Evolutionary conservation across 2,888 invertebrate species (phyloP), one percentile per base, ranked within the genome.

Genomic region (Cosmia trapezina): DNA sequence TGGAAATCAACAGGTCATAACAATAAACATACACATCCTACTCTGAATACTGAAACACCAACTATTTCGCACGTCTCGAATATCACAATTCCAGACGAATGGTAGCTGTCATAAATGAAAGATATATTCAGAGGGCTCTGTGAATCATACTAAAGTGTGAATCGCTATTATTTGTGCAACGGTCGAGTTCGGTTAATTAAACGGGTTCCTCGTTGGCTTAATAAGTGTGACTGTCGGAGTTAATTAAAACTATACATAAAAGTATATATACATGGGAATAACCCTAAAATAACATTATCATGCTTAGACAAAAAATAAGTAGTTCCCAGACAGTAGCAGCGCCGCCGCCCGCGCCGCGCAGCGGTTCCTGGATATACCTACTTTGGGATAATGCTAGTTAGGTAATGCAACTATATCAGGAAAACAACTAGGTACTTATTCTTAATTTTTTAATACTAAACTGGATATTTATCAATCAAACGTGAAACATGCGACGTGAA

Each of bases 61-160:
- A 43, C 14, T 53, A 62, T 43, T 73, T 64, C 19, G 54, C 65
- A 37, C 47, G 22, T 70, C 54, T 69, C 17, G 49, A 37, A 68
- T 70, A 67, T 70, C 63, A 57, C 47, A 22, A 64, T 61, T 61
- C 41, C 56, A 54, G 45, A 60, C 53, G 37, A 70, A 28, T 66
- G 43, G 56, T 59, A 54, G 68, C 69, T 66, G 56, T 66, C 73
- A 66, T 56, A 53, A 68, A 47, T 63, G 57, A 51, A 45, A 57
- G 45, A 37, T 37, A 6, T 37, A 73, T 65, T 64, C 56, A 70
- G 62, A 67, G 37, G 28, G 37, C 45, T 53, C 53, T 75, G 54
- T 76, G 75, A 83, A 80, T 83, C 69, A 77, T 70, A 56, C 64
- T 45, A 14, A 67, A 66, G 69, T 74, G 72, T 78, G 70, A 74